These are phyloP conservation scores for Eremobia ochroleuca DNA, from an alignment of 2,888 invertebrate genomes.

Conservation along the genomic window DNA sequence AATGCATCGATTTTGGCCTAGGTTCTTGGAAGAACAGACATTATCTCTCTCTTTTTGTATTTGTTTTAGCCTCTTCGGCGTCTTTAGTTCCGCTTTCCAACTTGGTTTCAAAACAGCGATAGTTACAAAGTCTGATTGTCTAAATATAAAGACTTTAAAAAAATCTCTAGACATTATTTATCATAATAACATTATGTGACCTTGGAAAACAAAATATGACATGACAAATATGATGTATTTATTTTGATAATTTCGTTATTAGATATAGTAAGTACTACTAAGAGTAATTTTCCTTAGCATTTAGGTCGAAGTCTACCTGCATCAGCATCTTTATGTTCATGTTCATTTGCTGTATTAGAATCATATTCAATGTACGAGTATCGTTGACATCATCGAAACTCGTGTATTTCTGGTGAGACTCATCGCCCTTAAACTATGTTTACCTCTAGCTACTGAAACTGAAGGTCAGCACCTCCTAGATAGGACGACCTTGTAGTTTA, in stretches of 20 bases:
- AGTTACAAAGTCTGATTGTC: no score
- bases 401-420: constrained; percentile 6
- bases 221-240: constrained; percentile 16
- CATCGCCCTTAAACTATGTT: constrained; percentile 24
- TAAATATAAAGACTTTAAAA: not conserved
- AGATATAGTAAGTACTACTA: not conserved
- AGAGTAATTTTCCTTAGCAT: constrained; percentile 1
- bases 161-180: constrained; percentile 15
- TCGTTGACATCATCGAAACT: constrained; percentile 35
- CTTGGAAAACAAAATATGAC: constrained; percentile 18
- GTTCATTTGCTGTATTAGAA: not conserved
- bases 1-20: constrained; percentile 12
- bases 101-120: not conserved
- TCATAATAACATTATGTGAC: constrained; percentile 7
- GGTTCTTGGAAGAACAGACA: constrained; percentile 26
- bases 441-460: constrained; percentile 7
- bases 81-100: not conserved
- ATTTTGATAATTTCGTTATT: not conserved
- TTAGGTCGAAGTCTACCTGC: not conserved
- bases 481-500: constrained; percentile 2
- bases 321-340: not conserved
- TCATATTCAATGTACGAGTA: constrained; percentile 28
- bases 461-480: constrained; percentile 6
- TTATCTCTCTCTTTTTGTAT: not conserved
- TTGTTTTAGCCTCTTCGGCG: not conserved